phyloP scores from a whole-genome alignment of 2,797 vertebrate species.

The Acanthiza pusilla region DNA sequence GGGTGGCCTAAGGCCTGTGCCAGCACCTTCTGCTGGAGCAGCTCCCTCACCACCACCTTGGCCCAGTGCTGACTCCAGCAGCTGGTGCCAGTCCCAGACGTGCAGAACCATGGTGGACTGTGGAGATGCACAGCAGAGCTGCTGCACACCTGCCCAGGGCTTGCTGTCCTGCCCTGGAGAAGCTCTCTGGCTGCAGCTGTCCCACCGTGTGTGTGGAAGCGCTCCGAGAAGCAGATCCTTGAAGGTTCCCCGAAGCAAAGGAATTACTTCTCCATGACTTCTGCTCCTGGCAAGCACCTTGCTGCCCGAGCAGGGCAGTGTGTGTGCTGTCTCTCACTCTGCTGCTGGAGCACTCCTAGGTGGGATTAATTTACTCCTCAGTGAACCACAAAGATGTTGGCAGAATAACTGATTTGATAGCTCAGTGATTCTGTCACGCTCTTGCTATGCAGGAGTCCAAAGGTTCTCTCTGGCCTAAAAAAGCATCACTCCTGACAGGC shows the following conservation, averaged over 20 bases:
- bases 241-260: background rate
- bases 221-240: background rate
- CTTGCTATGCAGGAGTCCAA: background rate
- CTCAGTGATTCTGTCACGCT: slow-evolving; percentile 23
- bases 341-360: background rate
- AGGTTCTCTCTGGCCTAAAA: slow-evolving; percentile 12
- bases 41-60: background rate
- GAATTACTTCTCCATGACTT: background rate
- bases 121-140: fast-evolving
- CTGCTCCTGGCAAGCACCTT: background rate
- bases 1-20: background rate
- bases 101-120: background rate
- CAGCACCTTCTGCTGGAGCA: background rate
- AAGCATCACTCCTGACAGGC: background rate
- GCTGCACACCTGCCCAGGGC: background rate
- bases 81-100: background rate
- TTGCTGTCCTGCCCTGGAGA: background rate
- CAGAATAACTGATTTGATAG: slow-evolving; percentile 50
- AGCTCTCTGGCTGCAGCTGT: background rate
- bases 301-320: background rate
- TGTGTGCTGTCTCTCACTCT: background rate
- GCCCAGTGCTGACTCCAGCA: background rate
- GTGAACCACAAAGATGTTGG: slow-evolving; percentile 45
- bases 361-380: slow-evolving; percentile 21
- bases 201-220: background rate